Percentiles rank a stretch among this genome's conserved stretches.
phyloP scores from a whole-genome alignment of 2,888 invertebrate species.

The Lepidochrysops patricia region DNA sequence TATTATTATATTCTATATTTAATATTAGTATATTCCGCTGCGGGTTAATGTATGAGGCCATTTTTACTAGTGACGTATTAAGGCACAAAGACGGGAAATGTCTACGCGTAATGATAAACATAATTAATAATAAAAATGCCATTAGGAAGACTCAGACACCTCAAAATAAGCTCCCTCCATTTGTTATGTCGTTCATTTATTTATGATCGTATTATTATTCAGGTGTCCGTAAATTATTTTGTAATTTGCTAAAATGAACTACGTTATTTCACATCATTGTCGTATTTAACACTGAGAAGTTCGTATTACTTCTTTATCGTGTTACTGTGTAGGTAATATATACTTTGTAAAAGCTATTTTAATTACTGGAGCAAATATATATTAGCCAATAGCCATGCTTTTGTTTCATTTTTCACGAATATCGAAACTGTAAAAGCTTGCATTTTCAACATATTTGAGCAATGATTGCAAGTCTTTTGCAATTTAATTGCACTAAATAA shows the following conservation, averaged over 20 bases:
- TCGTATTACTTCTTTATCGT: no score
- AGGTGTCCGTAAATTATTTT: not conserved
- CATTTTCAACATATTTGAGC: not conserved
- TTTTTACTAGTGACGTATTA: not conserved
- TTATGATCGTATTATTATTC: not conserved
- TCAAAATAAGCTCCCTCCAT: not conserved
- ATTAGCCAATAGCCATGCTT: no score
- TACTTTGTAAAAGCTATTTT: no score
- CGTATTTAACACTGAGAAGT: no score
- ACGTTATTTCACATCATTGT: no score
- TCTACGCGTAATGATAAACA: not conserved
- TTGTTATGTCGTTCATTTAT: not conserved
- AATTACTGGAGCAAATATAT: no score
- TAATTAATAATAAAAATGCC: constrained; percentile 2
- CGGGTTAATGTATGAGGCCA: constrained; percentile 12
- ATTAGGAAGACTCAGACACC: not conserved
- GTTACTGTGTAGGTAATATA: no score
- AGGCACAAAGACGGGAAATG: constrained; percentile 12
- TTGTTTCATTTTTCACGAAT: not conserved
- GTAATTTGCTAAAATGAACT: no score
- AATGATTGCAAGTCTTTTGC: not conserved
- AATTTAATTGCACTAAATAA: not conserved
- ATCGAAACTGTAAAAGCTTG: not conserved
- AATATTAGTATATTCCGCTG: constrained; percentile 18
- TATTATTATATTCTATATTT: constrained; percentile 16